Evolutionary conservation across 2,113 vertebrate species (phyloP).

Genomic region (Austrofundulus limnaeus): DNA sequence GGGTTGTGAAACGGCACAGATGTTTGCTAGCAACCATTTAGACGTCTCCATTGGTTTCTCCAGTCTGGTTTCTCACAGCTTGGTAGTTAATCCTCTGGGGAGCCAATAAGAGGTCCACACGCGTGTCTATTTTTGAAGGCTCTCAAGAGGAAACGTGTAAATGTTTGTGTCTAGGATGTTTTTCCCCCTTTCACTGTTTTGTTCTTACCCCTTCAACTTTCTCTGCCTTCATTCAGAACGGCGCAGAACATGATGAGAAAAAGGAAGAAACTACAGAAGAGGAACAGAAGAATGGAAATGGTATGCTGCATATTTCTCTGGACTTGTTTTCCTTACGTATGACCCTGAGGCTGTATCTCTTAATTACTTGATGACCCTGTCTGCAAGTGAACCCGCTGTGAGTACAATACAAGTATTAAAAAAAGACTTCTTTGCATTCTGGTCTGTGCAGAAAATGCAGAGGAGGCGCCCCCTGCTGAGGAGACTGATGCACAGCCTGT

Average conservation of each 20-base stretch:
- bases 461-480: conserved; percentile 76
- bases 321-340: not conserved
- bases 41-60: conserved; percentile 39
- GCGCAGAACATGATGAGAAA: conserved; percentile 77
- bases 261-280: conserved; percentile 69
- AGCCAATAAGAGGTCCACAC: conserved; percentile 25
- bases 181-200: not conserved
- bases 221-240: conserved; percentile 66
- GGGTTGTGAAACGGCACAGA: conserved; percentile 78
- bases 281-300: conserved; percentile 74
- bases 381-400: not conserved
- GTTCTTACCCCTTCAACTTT: not conserved
- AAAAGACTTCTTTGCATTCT: conserved; percentile 6
- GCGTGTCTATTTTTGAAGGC: conserved; percentile 23
- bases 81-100: conserved; percentile 48
- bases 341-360: not conserved
- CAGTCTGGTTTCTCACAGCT: conserved; percentile 37
- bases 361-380: not conserved
- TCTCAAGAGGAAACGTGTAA: conserved; percentile 22
- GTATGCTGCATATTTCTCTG: conserved; percentile 25
- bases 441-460: conserved; percentile 60
- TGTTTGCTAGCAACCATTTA: conserved; percentile 56
- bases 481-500: conserved; percentile 77
- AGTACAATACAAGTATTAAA: not conserved
- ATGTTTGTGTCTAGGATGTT: conserved; percentile 21